Base-by-base conservation (phyloP, 2,888 invertebrate species). In the Drosophila meridionalis region DNA sequence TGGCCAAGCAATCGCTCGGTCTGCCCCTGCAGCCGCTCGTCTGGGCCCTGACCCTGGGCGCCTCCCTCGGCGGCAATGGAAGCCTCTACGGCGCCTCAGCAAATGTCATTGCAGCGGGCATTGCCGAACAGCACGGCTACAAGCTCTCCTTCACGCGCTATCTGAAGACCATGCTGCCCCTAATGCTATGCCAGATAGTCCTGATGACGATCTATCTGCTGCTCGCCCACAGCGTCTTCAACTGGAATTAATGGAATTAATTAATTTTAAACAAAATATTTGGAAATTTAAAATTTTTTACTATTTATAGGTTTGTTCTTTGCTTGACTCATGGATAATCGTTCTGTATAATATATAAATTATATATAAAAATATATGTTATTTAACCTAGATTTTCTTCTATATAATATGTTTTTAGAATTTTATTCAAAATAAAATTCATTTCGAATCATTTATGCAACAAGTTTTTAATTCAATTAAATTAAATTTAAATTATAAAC, bases 121-220 rank as follows among this genome's bases (percentile, higher is more conserved):
- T 98, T 11, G 97, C 98, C 0, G 98, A 98, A 88, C 98, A 98
- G 85, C 98, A 98, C 92, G 98, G 98, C 7, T 98, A 98, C 92
- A 94, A 95, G 80, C 96, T 98, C 89, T 95, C 96, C 0, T 98
- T 98, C 92, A 94, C 96, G 83, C 95, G 97, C 78, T 98, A 97
- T 94, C 96, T 97, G 91, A 97, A 95, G 96, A 94, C 97, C 69
- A 97, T 97, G 28, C 96, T 98, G 90, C 98, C 98, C 0, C 94
- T 97, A 87, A 97, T 96, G 96, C 91, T 97, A 2, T 95, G 96
- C 0, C 96, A 96, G 73, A 94, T 96, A 0, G 74, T 95, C 0
- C 94, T 96, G 0, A 95, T 96, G 1, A 95, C 96, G 0, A 92
- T 94, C 0, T 97, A 97, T 89, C 93, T 97, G 9, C 89, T 97